Evolutionary conservation across 1,140 invertebrate species (phyloP).

Genomic region (Eurosta solidaginis): DNA sequence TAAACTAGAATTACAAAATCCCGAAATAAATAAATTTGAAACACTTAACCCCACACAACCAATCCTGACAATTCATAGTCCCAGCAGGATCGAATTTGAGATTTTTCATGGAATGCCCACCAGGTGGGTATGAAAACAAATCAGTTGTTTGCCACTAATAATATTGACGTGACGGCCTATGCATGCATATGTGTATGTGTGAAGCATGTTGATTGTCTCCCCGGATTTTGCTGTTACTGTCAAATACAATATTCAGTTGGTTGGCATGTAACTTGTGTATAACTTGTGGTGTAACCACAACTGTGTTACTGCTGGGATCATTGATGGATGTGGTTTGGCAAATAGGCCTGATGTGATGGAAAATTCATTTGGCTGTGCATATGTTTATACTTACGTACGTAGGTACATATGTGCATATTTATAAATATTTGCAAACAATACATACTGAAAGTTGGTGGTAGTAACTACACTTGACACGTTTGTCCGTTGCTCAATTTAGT

Average conservation of each 20-base stretch:
- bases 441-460: slow-evolving; percentile 6
- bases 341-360: not conserved
- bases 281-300: not conserved
- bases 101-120: too few relatives aligned
- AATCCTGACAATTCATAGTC: too few relatives aligned
- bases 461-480: not conserved
- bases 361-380: too few relatives aligned
- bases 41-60: too few relatives aligned
- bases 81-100: too few relatives aligned
- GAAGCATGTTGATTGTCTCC: too few relatives aligned
- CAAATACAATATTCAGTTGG: not conserved
- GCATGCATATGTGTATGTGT: not conserved
- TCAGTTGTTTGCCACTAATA: not conserved
- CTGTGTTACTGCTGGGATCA: not conserved
- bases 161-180: not conserved
- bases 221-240: not conserved
- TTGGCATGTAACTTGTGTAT: not conserved
- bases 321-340: not conserved
- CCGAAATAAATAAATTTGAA: too few relatives aligned
- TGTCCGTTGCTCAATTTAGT: slow-evolving; percentile 1
- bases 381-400: too few relatives aligned
- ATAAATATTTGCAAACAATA: too few relatives aligned
- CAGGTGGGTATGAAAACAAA: too few relatives aligned
- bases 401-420: too few relatives aligned
- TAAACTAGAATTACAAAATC: too few relatives aligned